Percentiles rank a stretch among this genome's conserved stretches.
Conservation (phyloP, 2,888 invertebrate species). For the Tinea semifulvella region DNA sequence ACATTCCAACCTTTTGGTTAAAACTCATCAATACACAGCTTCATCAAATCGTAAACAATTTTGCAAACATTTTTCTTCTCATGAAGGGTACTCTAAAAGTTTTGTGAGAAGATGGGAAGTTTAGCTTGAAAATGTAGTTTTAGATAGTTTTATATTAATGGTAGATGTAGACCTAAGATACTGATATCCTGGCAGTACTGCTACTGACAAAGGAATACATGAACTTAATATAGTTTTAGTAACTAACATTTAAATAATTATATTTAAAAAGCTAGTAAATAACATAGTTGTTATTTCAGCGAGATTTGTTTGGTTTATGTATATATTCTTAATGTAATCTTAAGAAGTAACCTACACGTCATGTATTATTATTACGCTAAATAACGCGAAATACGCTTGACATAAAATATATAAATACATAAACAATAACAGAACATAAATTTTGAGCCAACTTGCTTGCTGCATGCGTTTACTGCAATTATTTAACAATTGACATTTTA, state of each 20-base stretch:
- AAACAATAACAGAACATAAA: no score
- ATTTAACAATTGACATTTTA: no score
- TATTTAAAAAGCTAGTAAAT: no score
- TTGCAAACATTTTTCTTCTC: slow-evolving; percentile 68
- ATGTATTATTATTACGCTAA: no score
- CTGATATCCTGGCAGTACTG: slow-evolving; percentile 34
- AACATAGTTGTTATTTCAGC: no score
- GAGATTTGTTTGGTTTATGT: no score
- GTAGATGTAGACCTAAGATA: slow-evolving; percentile 56
- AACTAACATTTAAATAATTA: no score
- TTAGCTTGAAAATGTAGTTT: slow-evolving; percentile 38
- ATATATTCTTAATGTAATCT: no score
- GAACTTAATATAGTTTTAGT: background rate
- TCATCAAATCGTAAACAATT: slow-evolving; percentile 39
- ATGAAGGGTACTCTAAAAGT: slow-evolving; percentile 61
- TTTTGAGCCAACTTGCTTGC: slow-evolving; percentile 43
- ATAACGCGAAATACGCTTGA: no score
- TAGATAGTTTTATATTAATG: slow-evolving; percentile 23
- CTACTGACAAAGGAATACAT: slow-evolving; percentile 29
- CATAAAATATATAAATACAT: no score
- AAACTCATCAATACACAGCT: background rate
- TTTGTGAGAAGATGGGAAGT: slow-evolving; percentile 60
- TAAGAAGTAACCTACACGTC: no score
- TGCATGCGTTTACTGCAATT: slow-evolving; percentile 38
- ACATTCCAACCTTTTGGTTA: slow-evolving; percentile 2